Evolutionary conservation across 1,140 invertebrate species (phyloP).

Genomic region (Euwallacea similis): DNA sequence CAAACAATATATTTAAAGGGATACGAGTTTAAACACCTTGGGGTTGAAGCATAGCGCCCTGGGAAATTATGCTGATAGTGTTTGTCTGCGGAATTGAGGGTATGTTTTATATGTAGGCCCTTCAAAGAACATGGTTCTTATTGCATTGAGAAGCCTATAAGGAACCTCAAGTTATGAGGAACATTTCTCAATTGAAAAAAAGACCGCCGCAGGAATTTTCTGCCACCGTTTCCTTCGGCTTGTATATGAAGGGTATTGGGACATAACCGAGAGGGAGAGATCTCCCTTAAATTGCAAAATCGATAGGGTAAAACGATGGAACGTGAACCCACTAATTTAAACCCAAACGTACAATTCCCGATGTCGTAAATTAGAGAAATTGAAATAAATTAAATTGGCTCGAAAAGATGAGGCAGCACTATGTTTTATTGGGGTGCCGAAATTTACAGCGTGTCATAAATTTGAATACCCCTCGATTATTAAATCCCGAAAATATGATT

Average conservation of each 20-base stretch:
- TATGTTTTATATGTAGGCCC: slow-evolving; percentile 18
- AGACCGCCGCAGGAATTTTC: too few relatives aligned
- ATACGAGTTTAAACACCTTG: slow-evolving; percentile 29
- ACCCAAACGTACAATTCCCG: neutral
- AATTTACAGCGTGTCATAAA: slow-evolving; percentile 15
- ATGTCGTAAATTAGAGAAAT: slow-evolving; percentile 5
- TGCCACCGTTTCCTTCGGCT: too few relatives aligned
- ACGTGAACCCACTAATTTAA: neutral
- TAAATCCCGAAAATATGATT: slow-evolving; percentile 17
- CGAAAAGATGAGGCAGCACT: slow-evolving; percentile 15
- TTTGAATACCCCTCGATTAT: slow-evolving; percentile 15
- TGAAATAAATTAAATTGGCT: slow-evolving; percentile 20
- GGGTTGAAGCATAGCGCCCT: slow-evolving; percentile 21
- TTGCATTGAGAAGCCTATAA: too few relatives aligned
- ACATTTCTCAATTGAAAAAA: too few relatives aligned
- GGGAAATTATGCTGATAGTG: slow-evolving; percentile 32
- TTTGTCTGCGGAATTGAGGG: slow-evolving; percentile 26
- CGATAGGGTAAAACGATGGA: neutral
- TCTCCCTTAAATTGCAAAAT: slow-evolving; percentile 1
- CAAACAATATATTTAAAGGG: slow-evolving; percentile 32
- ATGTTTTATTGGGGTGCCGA: slow-evolving; percentile 18
- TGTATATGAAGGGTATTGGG: too few relatives aligned
- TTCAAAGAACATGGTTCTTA: neutral
- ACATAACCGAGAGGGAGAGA: too few relatives aligned
- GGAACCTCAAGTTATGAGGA: too few relatives aligned